Conservation (phyloP, 2,113 vertebrate genomes). For the Sprattus sprattus region DNA sequence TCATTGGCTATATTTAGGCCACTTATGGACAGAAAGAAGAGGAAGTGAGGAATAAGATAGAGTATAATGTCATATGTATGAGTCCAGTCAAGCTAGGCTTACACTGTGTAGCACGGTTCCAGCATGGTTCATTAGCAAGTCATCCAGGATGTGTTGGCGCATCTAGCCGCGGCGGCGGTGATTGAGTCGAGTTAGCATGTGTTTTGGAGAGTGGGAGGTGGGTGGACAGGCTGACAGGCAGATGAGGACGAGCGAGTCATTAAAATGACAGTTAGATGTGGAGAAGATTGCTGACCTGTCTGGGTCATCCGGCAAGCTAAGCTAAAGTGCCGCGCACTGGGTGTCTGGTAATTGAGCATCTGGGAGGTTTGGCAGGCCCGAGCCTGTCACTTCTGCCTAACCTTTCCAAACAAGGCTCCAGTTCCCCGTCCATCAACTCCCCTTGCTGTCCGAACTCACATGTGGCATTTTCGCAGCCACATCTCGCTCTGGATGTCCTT, state of each 20-base stretch:
- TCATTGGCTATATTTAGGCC: background rate
- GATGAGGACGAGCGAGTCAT: constrained; percentile 44
- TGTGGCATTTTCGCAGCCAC: background rate
- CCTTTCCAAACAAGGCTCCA: background rate
- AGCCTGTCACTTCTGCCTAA: constrained; percentile 41
- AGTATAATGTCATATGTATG: constrained; percentile 27
- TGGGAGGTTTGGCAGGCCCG: constrained; percentile 40
- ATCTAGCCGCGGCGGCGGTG: background rate
- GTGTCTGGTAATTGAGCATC: constrained; percentile 46
- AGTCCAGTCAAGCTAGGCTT: background rate
- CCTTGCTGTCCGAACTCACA: background rate
- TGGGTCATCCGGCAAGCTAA: constrained; percentile 40
- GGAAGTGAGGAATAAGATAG: background rate
- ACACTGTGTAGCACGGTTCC: background rate
- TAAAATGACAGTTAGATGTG: constrained; percentile 49
- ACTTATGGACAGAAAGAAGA: constrained; percentile 33
- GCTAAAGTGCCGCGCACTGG: constrained; percentile 41
- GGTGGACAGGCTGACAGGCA: constrained; percentile 31
- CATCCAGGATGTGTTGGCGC: background rate
- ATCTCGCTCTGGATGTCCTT: background rate
- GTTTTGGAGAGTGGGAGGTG: constrained; percentile 19
- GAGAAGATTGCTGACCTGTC: constrained; percentile 36
- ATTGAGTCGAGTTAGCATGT: constrained; percentile 16
- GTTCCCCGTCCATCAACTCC: constrained; percentile 34
- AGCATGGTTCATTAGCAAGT: constrained; percentile 27